Conservation (phyloP, 2,113 vertebrate species). For the Ptychochromis oligacanthus region DNA sequence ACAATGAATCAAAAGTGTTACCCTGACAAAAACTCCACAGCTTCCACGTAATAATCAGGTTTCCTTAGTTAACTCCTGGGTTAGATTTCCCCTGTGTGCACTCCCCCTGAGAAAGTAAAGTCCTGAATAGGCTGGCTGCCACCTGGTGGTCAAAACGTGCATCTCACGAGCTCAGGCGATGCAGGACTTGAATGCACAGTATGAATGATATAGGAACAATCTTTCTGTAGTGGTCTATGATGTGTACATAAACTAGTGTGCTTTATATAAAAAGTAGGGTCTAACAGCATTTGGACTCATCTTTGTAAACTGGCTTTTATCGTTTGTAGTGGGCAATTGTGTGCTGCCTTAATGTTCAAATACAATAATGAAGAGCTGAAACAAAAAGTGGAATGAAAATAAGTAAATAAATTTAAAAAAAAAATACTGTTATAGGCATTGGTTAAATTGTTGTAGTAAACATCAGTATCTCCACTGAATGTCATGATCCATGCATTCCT, state of each 20-base stretch:
- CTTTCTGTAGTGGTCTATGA: not conserved
- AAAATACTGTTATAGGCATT: too few relatives aligned
- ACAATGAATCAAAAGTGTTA: not conserved
- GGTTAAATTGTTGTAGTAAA: too few relatives aligned
- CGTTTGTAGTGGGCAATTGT: not conserved
- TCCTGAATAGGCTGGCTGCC: slow-evolving; percentile 14
- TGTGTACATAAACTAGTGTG: not conserved
- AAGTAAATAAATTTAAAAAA: too few relatives aligned
- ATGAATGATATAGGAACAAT: not conserved
- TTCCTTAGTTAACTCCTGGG: not conserved
- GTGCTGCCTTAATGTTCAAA: not conserved
- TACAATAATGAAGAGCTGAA: not conserved
- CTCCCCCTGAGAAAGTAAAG: not conserved
- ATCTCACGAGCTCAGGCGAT: not conserved
- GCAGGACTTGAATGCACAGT: not conserved
- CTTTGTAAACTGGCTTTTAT: not conserved
- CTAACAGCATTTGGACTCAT: not conserved
- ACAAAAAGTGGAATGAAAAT: not conserved
- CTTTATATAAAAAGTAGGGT: not conserved
- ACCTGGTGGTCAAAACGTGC: slow-evolving; percentile 40
- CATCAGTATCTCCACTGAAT: too few relatives aligned
- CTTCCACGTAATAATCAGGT: not conserved
- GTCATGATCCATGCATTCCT: not conserved
- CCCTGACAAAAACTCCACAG: not conserved
- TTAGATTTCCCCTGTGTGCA: not conserved